Evolutionary conservation across 1,140 invertebrate species (phyloP), one percentile per base, ranked within the genome.

Genomic region (Dreissena polymorpha): DNA sequence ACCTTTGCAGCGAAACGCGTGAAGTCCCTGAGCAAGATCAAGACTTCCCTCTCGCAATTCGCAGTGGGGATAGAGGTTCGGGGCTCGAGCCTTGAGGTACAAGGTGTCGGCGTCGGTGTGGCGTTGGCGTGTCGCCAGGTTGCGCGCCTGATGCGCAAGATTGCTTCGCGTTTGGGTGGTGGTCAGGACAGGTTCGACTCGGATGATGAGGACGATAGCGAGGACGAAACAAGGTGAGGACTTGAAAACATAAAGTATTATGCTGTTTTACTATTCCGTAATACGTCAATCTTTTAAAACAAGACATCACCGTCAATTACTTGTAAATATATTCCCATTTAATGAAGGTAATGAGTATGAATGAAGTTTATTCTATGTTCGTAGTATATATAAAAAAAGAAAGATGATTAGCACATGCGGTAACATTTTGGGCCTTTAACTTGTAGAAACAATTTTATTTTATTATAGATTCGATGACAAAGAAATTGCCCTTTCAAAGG

Each of bases 121-220:
- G 25, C 53, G 29, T 14, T 25, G 21, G 57, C 73, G 0, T 23
- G 63, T 23, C 63, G 27, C 63, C 63, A 29, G 29, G 16, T 75
- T 0, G 23, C 63, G 13, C 14, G 6, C 21, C 14, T 75, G 21
- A 60, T 60, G 12, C 29, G 7, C 16, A 75, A 49, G 55, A 39
- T 39, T 27, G n/a, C 21, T 10, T 29, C 14, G 27, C 16, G 21
- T 18, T 10, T n/a, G 57, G 27, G 7, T 49, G 39, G 49, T 29
- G 73, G 63, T n/a, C 57, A 75, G 13, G 53, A 74, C 10, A 64
- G 73, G n/a, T 75, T 75, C 49, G 57, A 64, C 21, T 64, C 57
- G 12, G 25, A 63, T 64, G 25, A 65, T 65, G 73, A 75, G 64
- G 29, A 70, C 18, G 68, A 70, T 18, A 60, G 63, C 10, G 73